Percentiles rank a stretch among this genome's conserved stretches.
These are phyloP conservation scores for Conus betulinus DNA, from an alignment of 1,140 invertebrate species.

Conservation along the genomic window DNA sequence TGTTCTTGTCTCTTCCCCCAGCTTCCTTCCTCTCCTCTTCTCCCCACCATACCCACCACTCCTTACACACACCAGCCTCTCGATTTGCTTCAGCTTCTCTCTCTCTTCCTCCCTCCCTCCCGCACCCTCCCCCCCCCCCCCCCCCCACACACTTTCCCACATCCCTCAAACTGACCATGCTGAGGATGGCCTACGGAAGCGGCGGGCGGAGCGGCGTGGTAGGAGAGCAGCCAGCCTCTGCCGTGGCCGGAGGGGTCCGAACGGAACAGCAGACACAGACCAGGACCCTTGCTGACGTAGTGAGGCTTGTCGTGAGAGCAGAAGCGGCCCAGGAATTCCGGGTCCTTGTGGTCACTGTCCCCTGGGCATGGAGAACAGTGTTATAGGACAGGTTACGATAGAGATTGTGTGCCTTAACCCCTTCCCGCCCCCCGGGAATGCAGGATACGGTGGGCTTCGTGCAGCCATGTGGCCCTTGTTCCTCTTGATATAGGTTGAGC, in stretches of 20 bases:
- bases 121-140: neutral
- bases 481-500: too few species aligned
- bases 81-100: neutral
- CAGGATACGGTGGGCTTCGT: too few species aligned
- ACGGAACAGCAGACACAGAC: constrained; percentile 29
- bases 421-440: too few species aligned
- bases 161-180: neutral
- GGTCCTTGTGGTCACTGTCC: neutral
- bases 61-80: neutral
- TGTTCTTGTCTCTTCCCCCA: neutral
- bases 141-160: neutral
- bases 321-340: constrained; percentile 3
- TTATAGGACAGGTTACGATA: too few species aligned
- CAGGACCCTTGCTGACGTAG: constrained; percentile 1
- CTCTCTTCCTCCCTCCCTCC: neutral
- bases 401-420: too few species aligned
- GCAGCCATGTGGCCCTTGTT: too few species aligned
- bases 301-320: neutral
- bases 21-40: neutral
- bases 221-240: constrained; percentile 24
- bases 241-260: constrained; percentile 26
- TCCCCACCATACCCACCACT: neutral
- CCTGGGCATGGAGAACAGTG: too few species aligned
- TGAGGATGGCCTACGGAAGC: neutral
- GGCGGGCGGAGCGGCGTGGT: neutral